Evolutionary conservation across 1,140 invertebrate genomes (phyloP).

Genomic region (Elysia chlorotica): DNA sequence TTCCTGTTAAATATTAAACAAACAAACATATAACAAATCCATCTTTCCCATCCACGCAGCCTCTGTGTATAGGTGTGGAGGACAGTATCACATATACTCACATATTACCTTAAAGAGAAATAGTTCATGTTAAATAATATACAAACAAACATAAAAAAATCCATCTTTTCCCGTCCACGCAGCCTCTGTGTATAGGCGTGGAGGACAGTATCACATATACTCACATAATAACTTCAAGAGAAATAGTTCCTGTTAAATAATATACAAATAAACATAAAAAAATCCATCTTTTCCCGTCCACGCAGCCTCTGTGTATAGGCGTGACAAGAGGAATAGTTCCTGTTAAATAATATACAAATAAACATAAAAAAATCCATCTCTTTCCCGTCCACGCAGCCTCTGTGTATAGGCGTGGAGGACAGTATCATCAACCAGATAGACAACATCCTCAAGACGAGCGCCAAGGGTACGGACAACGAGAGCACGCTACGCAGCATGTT

Average conservation of each 20-base stretch:
- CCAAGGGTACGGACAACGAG: constrained; percentile 81
- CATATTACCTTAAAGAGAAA: background rate
- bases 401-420: constrained; percentile 70
- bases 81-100: too few species aligned
- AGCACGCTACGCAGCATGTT: constrained; percentile 87
- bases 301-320: background rate
- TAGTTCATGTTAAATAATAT: background rate
- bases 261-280: background rate
- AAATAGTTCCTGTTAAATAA: background rate
- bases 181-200: too few species aligned
- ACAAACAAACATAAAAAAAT: too few species aligned
- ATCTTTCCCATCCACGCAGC: too few species aligned
- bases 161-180: too few species aligned
- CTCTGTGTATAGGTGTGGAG: too few species aligned
- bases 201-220: background rate
- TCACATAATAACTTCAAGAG: background rate
- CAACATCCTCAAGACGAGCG: constrained; percentile 73
- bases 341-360: background rate
- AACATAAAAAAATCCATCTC: too few species aligned
- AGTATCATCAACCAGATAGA: constrained; percentile 44
- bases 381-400: constrained; percentile 74
- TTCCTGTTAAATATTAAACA: background rate
- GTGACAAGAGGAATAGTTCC: background rate
- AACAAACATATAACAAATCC: background rate
- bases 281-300: background rate